Base-by-base conservation (phyloP, 2,797 vertebrate genomes). In the Gymnoscopelus microlampas region DNA sequence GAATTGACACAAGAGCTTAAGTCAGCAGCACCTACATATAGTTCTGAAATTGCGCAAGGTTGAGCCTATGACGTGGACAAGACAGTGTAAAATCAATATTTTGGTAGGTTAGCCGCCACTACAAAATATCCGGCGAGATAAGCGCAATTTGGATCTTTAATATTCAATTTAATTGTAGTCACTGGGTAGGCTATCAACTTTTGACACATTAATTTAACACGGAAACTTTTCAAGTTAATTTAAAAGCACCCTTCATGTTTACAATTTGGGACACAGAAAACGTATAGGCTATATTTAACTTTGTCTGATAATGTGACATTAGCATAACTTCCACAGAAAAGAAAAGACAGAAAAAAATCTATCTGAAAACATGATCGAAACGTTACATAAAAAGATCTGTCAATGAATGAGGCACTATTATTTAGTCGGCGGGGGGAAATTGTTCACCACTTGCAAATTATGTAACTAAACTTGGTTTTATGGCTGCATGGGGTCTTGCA, bases 391-490 rank as follows among this genome's bases (percentile, higher is more conserved):
- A 35, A 35, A 35, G 32, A 35, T 35, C 32, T 35, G 32, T 35
- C 32, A 35, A 35, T 35, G 32, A 32, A 32, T 32, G 13, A 23
- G 12, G 32, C 11, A 49, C 6, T 57, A 0, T 35, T 54, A 50
- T 11, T 29, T 54, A 24, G 5, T 12, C 32, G 2, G 4, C 19
- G 19, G 19, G 19, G 23, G 3, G 62, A 3, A 9, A 29, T 56
- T 71, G 56, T 70, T 75, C 62, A 60, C 62, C 23, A 59, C 57
- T 54, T 23, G 3, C 19, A 1, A 61, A 60, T 65, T 70, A 60
- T 65, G 59, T 61, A 73, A 74, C n/a, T 44, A 70, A 69, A 32
- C 19, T 66, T 53, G 58, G 7, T n/a, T 24, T 14, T 24, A 13
- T n/a, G 11, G 55, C 13, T 57, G 8, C 19, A 19, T 19, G 1